Percentiles rank a stretch among this genome's conserved stretches.
phyloP scores from a whole-genome alignment of 53 echinoderm and acorn worm genomes.

The Mesocentrotus franciscanus region DNA sequence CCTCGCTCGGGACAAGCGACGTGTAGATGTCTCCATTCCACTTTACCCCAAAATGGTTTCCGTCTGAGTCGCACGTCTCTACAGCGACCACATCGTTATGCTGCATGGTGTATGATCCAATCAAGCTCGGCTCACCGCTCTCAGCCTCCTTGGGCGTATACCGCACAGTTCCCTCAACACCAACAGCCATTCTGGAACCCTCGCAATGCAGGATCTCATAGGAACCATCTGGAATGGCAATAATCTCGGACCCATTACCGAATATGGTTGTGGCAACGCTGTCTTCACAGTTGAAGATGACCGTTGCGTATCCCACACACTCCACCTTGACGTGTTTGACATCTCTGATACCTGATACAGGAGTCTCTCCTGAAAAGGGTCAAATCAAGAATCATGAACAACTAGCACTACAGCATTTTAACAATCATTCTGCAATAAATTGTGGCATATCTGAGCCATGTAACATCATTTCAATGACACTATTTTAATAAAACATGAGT shows the following conservation, averaged over 20 bases:
- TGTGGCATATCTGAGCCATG: background rate
- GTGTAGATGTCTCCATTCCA: constrained; percentile 81
- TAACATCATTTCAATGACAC: background rate
- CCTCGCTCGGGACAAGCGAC: constrained; percentile 44
- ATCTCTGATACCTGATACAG: constrained; percentile 60
- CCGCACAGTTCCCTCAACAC: constrained; percentile 75
- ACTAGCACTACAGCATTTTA: background rate
- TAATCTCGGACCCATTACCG: constrained; percentile 90
- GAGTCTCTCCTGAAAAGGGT: constrained; percentile 74
- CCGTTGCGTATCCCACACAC: constrained; percentile 93
- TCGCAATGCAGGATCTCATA: constrained; percentile 92
- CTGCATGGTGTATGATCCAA: constrained; percentile 78
- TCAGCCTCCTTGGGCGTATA: constrained; percentile 80
- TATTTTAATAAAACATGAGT: background rate
- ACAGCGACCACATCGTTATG: constrained; percentile 78
- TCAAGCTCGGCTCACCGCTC: constrained; percentile 53
- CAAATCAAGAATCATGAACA: background rate
- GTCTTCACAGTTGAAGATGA: constrained; percentile 96
- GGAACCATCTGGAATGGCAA: constrained; percentile 93
- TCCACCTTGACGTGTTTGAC: constrained; percentile 92
- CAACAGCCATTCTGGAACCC: constrained; percentile 81
- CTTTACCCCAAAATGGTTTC: constrained; percentile 81
- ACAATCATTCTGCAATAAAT: background rate
- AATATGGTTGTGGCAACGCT: constrained; percentile 95
- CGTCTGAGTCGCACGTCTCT: constrained; percentile 72